Evolutionary conservation across 2,113 vertebrate species (phyloP).

Genomic region (Osmerus mordax): DNA sequence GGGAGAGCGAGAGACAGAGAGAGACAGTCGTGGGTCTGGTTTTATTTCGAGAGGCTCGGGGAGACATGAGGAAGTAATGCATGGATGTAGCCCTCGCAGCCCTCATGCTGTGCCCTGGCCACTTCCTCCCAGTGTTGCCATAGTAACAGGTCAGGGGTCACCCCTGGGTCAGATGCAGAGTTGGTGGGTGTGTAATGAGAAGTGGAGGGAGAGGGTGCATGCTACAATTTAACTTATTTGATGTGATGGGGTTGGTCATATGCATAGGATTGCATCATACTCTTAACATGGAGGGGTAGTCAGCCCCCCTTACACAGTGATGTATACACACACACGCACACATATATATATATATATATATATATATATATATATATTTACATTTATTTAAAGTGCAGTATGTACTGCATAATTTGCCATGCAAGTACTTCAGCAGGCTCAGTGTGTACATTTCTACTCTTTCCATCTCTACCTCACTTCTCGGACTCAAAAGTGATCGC

Average conservation of each 20-base stretch:
- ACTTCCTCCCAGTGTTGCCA: constrained; percentile 23
- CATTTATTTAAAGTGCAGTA: background rate
- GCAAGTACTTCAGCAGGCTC: background rate
- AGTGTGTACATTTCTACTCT: background rate
- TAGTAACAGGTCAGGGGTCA: constrained; percentile 41
- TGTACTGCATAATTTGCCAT: too few relatives aligned
- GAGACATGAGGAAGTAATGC: constrained; percentile 30
- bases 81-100: constrained; percentile 22
- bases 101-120: constrained; percentile 6
- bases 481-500: background rate
- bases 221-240: constrained; percentile 30
- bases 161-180: constrained; percentile 14
- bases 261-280: constrained; percentile 36
- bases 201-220: constrained; percentile 36
- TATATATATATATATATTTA: background rate
- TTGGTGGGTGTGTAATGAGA: constrained; percentile 30
- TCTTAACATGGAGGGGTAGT: too few relatives aligned
- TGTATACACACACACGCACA: background rate
- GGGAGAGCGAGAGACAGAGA: background rate
- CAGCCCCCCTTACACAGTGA: background rate
- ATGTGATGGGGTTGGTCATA: background rate
- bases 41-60: constrained; percentile 35
- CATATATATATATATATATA: background rate
- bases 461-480: background rate
- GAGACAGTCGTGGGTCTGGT: background rate